A percentile compares a stretch with the other conserved stretches of the same genome.
These are phyloP conservation scores for Leptopilina myrica DNA, from an alignment of 2,888 invertebrate genomes.

Conservation along the genomic window DNA sequence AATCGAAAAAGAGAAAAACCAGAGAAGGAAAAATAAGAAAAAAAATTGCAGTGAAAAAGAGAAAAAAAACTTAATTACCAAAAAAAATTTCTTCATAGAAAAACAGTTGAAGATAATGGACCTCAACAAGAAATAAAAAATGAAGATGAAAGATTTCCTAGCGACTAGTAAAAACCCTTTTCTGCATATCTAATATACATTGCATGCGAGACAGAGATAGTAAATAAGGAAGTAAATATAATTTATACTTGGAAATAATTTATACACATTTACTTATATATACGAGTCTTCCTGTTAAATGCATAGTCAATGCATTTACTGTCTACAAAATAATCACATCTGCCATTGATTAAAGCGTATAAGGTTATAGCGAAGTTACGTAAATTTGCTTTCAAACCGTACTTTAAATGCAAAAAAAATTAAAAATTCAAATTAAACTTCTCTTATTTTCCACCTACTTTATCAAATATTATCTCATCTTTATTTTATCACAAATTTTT, in stretches of 20 bases:
- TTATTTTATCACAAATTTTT: too few relatives aligned
- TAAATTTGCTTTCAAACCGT: constrained; percentile 1
- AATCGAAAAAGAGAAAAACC: too few relatives aligned
- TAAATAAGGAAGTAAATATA: background rate
- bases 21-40: too few relatives aligned
- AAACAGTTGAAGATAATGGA: too few relatives aligned
- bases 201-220: background rate
- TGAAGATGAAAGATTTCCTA: background rate
- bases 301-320: constrained; percentile 18
- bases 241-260: constrained; percentile 12
- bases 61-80: too few relatives aligned
- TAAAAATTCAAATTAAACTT: background rate
- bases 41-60: too few relatives aligned
- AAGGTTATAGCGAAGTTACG: background rate
- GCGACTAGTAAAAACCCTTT: too few relatives aligned
- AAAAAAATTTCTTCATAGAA: too few relatives aligned
- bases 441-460: too few relatives aligned
- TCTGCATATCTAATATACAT: background rate
- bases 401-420: background rate
- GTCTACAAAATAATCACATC: constrained; percentile 30
- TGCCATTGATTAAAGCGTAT: constrained; percentile 21
- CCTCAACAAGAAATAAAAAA: background rate
- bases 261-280: background rate
- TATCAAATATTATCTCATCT: too few relatives aligned
- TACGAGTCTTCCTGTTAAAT: constrained; percentile 10